These are phyloP conservation scores for Rhynchopsitta pachyrhyncha DNA, from an alignment of 2,113 vertebrate species.

Conservation along the genomic window DNA sequence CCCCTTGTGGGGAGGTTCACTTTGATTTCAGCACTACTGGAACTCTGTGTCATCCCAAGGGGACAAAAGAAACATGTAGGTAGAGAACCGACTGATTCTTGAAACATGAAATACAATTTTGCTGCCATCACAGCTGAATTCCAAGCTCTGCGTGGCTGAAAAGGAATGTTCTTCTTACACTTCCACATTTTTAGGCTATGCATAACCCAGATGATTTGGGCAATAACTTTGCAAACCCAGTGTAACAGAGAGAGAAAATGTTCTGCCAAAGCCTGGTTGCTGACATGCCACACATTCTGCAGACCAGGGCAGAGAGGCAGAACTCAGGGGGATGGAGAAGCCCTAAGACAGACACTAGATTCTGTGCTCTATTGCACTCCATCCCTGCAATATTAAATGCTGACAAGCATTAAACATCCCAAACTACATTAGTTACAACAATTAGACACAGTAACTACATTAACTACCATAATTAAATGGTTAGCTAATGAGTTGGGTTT, in stretches of 20 bases:
- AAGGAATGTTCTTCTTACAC: not conserved
- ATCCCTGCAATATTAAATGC: not conserved
- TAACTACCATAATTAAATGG: not conserved
- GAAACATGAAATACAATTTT: rapidly evolving
- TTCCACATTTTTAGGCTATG: not conserved
- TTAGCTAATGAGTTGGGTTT: not conserved
- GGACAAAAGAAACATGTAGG: rapidly evolving
- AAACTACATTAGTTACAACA: not conserved
- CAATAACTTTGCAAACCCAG: not conserved
- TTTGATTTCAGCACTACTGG: not conserved
- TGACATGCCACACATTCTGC: rapidly evolving
- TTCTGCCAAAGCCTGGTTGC: not conserved
- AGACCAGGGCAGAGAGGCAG: not conserved
- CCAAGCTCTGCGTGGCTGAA: not conserved
- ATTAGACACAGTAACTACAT: not conserved
- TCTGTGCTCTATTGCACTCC: not conserved
- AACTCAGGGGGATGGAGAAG: not conserved
- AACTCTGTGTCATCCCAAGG: not conserved
- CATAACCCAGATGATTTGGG: not conserved
- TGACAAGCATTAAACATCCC: not conserved
- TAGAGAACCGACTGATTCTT: rapidly evolving
- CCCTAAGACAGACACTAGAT: no score
- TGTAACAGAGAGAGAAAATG: not conserved
- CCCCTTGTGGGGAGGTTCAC: not conserved
- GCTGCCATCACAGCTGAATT: no score